Base-by-base conservation (phyloP, 2,888 invertebrate genomes). In the Archips xylosteana region DNA sequence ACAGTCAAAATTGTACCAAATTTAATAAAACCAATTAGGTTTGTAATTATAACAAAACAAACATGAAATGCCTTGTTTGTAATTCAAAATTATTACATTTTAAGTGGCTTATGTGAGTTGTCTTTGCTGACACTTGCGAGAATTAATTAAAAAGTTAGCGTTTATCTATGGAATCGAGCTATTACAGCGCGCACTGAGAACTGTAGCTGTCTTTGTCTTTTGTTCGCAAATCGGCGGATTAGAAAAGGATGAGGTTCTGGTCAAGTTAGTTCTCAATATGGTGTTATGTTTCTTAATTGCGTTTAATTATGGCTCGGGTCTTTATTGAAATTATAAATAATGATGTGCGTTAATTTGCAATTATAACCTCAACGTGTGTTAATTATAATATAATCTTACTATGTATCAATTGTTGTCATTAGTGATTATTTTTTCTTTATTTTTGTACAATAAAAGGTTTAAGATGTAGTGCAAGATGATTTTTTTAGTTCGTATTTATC, bases 231-330 rank as follows among this genome's bases (percentile, higher is more conserved):
- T 42, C 42, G 15, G 32, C 57, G 13, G 23, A 13, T 13, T 9
- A 42, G 66, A 67, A 45, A 57, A 57, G 32, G 66, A 67, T 15
- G 13, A 42, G 8, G 2, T 3, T 13, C n/a, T 42, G 42, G 36
- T 6, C 57, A 39, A 67, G 39, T 66, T 15, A 10, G 65, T 67
- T 57, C 66, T 57, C 54, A 51, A 13, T 67, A 67, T 13, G 66
- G 65, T 51, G 9, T 65, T 65, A 65, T 51, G 65, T 36, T 51
- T 10, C 15, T 15, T 65, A 65, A 65, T 65, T 65, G 65, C 65
- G 65, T 51, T 65, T 63, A 15, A 62, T 62, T 42, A 63, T 15
- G 45, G 63, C 63, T 23, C 12, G 34, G n/a, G 51, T 36, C 36
- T 64, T 13, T 49, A n/a, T 64, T 64, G 9, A 36, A 49, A 36